Conservation (phyloP, 2,113 vertebrate genomes). For the Gadus macrocephalus region DNA sequence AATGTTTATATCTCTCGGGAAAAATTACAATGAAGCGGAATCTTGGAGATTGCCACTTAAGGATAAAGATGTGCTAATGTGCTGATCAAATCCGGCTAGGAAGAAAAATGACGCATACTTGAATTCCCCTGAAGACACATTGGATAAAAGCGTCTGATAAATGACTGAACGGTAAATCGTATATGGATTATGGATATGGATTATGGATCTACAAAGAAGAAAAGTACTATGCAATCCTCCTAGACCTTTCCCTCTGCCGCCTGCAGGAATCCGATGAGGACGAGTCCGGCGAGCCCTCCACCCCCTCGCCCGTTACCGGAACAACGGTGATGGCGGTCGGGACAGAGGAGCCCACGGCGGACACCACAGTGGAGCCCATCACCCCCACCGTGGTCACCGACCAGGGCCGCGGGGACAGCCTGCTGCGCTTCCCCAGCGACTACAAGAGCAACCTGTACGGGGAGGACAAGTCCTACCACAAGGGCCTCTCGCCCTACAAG, state of each 20-base stretch:
- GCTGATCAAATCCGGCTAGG: neutral
- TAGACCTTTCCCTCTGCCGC: neutral
- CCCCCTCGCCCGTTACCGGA: slow-evolving; percentile 23
- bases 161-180: neutral
- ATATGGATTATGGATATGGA: neutral
- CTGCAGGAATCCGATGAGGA: slow-evolving; percentile 61
- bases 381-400: slow-evolving; percentile 53
- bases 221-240: neutral
- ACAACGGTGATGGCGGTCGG: slow-evolving; percentile 34
- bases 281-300: slow-evolving; percentile 54
- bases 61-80: neutral
- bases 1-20: no score
- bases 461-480: slow-evolving; percentile 65
- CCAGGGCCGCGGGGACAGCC: slow-evolving; percentile 65
- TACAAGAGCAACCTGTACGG: slow-evolving; percentile 65
- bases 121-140: no score
- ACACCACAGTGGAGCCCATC: slow-evolving; percentile 35
- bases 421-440: slow-evolving; percentile 61
- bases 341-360: slow-evolving; percentile 41
- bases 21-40: no score
- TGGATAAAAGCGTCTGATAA: no score
- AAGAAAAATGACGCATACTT: no score
- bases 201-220: neutral
- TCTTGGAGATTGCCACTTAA: no score
- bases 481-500: slow-evolving; percentile 64